Evolutionary conservation across 2,113 vertebrate species (phyloP).

Genomic region (Halcyon malimbica): DNA sequence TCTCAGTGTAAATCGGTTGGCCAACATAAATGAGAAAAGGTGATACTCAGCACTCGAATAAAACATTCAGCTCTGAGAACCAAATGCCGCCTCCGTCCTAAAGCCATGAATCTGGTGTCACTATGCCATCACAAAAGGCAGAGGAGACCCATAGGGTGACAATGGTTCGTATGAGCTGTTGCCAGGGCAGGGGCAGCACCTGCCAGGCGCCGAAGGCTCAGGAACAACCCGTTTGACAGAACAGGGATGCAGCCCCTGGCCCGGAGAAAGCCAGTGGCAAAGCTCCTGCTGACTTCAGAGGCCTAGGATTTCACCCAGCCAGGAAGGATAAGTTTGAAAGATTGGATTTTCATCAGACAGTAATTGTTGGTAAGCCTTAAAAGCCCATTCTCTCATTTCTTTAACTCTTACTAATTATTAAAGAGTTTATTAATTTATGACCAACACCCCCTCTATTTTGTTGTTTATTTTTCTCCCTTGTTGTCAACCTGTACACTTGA

Average conservation of each 20-base stretch:
- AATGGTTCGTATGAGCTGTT: neutral
- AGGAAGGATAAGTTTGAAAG: neutral
- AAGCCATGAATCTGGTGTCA: neutral
- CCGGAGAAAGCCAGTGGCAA: neutral
- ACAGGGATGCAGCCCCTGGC: neutral
- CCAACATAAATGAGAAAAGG: neutral
- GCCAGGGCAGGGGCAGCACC: neutral
- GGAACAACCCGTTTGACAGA: neutral
- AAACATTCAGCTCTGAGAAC: neutral
- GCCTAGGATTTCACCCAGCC: neutral
- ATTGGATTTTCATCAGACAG: neutral
- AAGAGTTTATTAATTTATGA: constrained; percentile 61
- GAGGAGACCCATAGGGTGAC: neutral
- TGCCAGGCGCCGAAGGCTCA: neutral
- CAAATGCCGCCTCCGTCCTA: neutral
- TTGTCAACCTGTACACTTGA: neutral
- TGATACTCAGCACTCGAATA: neutral
- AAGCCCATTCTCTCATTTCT: constrained; percentile 18
- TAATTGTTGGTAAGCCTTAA: constrained; percentile 31
- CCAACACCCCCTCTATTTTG: neutral
- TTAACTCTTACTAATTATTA: constrained; percentile 11
- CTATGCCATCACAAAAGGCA: neutral
- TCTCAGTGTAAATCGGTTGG: neutral
- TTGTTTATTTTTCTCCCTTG: neutral
- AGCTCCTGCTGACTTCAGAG: neutral